Base-by-base conservation (phyloP, 2,888 invertebrate species). In the Yponomeuta sedellus region DNA sequence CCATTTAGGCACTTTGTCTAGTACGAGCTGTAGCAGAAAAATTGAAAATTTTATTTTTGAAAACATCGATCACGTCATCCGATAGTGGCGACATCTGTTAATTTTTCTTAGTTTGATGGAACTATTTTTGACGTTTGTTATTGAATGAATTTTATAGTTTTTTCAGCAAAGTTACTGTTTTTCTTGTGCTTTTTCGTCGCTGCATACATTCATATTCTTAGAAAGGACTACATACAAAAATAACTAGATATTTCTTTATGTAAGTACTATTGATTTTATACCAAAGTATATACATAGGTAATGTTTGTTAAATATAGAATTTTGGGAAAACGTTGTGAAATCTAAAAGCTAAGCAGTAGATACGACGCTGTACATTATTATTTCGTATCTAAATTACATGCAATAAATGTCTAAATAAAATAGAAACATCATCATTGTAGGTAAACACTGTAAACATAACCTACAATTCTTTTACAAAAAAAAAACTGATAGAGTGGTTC, bases 1-100 rank as follows among this genome's bases (percentile, higher is more conserved):
- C 70, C 72, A 77, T 78, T 78, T 77, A 76, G 79, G 73, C 71
- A 70, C 70, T 64, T 40, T 12, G 28, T 22, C 11, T 44, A 52
- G 22, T 28, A 16, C 64, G 25, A 71, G 75, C 76, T 76, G 79
- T 80, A 78, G 81, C 34, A 8, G 84, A 85, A 86, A 86, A 80
- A 74, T 76, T 76, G 77, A 16, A 52, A 52, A 85, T 86, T 89
- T 90, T 90, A 90, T 89, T 90, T 91, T 91, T 76, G 90, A 90
- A 89, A 88, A 82, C 80, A 83, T 88, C 85, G 83, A 82, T 85
- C 80, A 81, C 78, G 88, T 89, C 88, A 87, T 67, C 68, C 52
- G 34, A 75, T 79, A 52, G 44, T 52, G 76, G 80, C 81, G 85
- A 80, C 80, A 82, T 80, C 88, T 88, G 73, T 73, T 68, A 74